A percentile compares a stretch with the other conserved stretches of the same genome.
These are phyloP conservation scores for Thamnophis sirtalis DNA, from an alignment of 2,113 vertebrate genomes.

Conservation along the genomic window DNA sequence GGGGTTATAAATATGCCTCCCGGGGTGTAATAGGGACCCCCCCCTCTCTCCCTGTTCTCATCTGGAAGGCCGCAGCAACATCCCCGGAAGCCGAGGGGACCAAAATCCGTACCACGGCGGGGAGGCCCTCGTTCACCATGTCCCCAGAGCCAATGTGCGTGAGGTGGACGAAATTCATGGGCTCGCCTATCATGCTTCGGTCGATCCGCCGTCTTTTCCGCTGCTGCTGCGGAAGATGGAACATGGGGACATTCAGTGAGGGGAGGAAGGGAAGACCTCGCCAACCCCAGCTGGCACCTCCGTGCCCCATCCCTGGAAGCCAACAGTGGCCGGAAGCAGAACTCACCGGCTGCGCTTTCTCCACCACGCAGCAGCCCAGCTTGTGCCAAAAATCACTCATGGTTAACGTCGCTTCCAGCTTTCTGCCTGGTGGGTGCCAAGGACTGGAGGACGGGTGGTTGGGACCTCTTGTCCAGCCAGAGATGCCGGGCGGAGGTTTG, in stretches of 20 bases:
- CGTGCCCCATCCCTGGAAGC: background rate
- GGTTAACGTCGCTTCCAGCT: constrained; percentile 60
- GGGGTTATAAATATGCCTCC: background rate
- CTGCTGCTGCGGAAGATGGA: constrained; percentile 65
- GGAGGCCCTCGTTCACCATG: constrained; percentile 78
- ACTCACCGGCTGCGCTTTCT: constrained; percentile 88
- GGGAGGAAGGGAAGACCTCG: background rate
- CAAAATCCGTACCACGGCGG: constrained; percentile 73
- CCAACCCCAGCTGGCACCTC: background rate
- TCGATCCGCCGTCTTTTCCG: constrained; percentile 85
- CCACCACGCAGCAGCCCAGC: constrained; percentile 88
- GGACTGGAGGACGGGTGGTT: rapidly evolving
- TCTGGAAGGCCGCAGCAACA: background rate
- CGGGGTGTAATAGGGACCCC: background rate
- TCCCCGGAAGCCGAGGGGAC: rapidly evolving
- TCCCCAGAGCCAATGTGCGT: constrained; percentile 92
- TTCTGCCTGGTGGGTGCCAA: background rate
- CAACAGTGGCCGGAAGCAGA: background rate
- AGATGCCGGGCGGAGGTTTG: background rate
- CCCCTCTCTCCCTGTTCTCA: background rate
- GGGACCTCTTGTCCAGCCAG: no score
- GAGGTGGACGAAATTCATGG: constrained; percentile 90
- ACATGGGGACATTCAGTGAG: background rate
- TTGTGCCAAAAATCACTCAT: constrained; percentile 98
- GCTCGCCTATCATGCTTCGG: constrained; percentile 89